A percentile compares a stretch with the other conserved stretches of the same genome.
Conservation (phyloP, 2,888 invertebrate genomes). For the Ischnus inquisitorius region DNA sequence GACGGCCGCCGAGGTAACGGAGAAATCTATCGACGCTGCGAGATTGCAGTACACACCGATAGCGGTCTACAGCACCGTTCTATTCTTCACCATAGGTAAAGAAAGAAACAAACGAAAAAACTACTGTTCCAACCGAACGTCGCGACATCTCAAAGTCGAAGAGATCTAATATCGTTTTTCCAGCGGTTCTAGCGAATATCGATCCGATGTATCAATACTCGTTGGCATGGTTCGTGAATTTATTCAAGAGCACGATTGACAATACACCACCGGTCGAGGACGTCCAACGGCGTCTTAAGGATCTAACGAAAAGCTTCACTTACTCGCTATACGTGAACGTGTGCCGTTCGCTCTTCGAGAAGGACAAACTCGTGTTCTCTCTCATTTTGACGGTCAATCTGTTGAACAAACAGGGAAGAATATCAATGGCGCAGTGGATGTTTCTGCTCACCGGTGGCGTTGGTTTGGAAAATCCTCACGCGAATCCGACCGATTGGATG, state of each 20-base stretch:
- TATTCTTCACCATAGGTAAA: conserved; percentile 96
- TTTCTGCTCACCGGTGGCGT: conserved; percentile 95
- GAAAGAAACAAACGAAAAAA: background rate
- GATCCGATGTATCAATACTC: conserved; percentile 99
- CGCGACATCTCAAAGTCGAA: background rate
- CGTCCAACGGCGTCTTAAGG: conserved; percentile 90
- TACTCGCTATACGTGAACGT: conserved; percentile 97
- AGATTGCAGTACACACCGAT: conserved; percentile 95
- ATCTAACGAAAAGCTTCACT: conserved; percentile 93
- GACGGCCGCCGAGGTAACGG: conserved; percentile 94
- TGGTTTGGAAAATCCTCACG: conserved; percentile 91
- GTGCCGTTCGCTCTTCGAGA: conserved; percentile 97
- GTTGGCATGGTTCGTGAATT: conserved; percentile 96
- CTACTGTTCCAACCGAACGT: too few relatives aligned
- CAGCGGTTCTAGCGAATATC: conserved; percentile 94
- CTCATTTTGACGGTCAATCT: conserved; percentile 91
- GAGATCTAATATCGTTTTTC: conserved; percentile 19
- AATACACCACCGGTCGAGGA: conserved; percentile 94
- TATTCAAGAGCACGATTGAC: conserved; percentile 95
- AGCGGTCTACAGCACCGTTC: conserved; percentile 94
- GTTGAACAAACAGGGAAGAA: conserved; percentile 88
- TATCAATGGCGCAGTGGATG: conserved; percentile 92
- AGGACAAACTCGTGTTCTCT: conserved; percentile 97
- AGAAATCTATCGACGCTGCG: conserved; percentile 94
- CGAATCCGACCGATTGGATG: conserved; percentile 91